Evolutionary conservation across 2,888 invertebrate species (phyloP).

Genomic region (Tupiocoris notatus): DNA sequence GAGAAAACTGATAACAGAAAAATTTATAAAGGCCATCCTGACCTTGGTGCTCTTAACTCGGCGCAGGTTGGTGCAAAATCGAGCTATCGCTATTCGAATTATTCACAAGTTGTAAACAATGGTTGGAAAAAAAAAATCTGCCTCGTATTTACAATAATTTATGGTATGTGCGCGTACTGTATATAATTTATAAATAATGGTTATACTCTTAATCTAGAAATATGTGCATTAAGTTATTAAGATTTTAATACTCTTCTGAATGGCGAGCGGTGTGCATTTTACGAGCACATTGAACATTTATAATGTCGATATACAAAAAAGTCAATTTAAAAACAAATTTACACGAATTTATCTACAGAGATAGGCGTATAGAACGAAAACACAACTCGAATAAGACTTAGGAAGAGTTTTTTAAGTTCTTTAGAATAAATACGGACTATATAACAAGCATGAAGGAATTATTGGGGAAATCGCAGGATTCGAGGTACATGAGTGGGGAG

Average conservation of each 20-base stretch:
- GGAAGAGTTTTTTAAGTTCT: too few relatives aligned
- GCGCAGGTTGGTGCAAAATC: not conserved
- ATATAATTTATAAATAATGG: not conserved
- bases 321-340: conserved; percentile 27
- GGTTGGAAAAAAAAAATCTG: not conserved
- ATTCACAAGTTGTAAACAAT: not conserved
- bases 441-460: too few relatives aligned
- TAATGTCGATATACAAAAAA: conserved; percentile 27
- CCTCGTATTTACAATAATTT: not conserved
- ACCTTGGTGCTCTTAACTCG: not conserved
- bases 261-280: too few relatives aligned
- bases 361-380: not conserved
- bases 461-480: too few relatives aligned
- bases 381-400: not conserved
- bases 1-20: too few relatives aligned
- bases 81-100: not conserved
- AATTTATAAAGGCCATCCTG: too few relatives aligned
- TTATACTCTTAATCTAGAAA: conserved; percentile 11
- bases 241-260: conserved; percentile 24
- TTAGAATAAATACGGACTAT: too few relatives aligned
- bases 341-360: conserved; percentile 34
- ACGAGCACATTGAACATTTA: too few relatives aligned
- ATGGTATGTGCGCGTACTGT: not conserved
- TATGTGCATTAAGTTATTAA: conserved; percentile 36
- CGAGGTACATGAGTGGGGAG: too few relatives aligned